Evolutionary conservation across 2,888 invertebrate genomes (phyloP).

Genomic region (Lordiphosa fenestrarum): DNA sequence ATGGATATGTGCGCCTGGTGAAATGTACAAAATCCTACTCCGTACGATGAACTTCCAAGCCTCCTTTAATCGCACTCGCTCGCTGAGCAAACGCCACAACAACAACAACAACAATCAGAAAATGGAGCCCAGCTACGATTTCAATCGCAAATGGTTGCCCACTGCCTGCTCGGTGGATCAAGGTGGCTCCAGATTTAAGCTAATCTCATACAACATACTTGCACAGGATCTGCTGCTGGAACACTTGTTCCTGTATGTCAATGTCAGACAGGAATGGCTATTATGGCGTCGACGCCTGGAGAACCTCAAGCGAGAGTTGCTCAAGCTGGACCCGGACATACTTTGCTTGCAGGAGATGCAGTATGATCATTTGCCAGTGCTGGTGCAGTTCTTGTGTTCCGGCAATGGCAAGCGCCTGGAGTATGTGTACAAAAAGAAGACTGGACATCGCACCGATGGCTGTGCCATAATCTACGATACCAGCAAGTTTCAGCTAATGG

Average conservation of each 20-base stretch:
- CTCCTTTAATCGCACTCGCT: constrained; percentile 5
- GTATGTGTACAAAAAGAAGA: constrained; percentile 91
- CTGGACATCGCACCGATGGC: constrained; percentile 90
- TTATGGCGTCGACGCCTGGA: constrained; percentile 86
- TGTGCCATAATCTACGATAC: constrained; percentile 92
- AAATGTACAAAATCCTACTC: constrained; percentile 49
- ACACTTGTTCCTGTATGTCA: constrained; percentile 87
- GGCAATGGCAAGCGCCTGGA: constrained; percentile 84
- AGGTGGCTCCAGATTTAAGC: constrained; percentile 28
- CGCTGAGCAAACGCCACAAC: constrained; percentile 9
- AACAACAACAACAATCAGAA: constrained; percentile 4
- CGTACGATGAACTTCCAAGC: constrained; percentile 25
- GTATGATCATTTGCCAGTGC: constrained; percentile 84
- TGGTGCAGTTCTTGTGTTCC: constrained; percentile 47
- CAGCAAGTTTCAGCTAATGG: constrained; percentile 85
- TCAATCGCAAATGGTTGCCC: constrained; percentile 46
- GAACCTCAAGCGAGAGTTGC: constrained; percentile 81
- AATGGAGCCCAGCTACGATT: constrained; percentile 51
- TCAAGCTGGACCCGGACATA: constrained; percentile 81
- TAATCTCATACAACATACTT: constrained; percentile 92
- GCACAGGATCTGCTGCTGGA: constrained; percentile 89
- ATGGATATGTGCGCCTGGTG: constrained; percentile 11
- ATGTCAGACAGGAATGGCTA: constrained; percentile 82
- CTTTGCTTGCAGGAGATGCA: constrained; percentile 92
- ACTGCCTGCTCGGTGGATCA: too few species aligned